Evolutionary conservation across 1,140 invertebrate species (phyloP).

Genomic region (Pogonognathellus flavescens): DNA sequence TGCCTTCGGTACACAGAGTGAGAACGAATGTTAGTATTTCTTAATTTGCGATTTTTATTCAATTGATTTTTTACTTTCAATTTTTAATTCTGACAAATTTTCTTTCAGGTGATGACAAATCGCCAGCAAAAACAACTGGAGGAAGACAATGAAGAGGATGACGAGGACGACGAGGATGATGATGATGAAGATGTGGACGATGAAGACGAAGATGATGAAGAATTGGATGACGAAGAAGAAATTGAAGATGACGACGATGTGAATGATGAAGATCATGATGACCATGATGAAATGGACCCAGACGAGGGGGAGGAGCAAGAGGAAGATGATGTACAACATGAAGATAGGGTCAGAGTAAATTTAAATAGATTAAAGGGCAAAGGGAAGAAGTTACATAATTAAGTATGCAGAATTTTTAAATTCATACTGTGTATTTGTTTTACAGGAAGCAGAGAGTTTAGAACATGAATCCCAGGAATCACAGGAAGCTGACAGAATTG

Average conservation of each 20-base stretch:
- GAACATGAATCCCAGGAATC: slow-evolving; percentile 54
- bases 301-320: slow-evolving; percentile 70
- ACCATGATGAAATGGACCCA: slow-evolving; percentile 67
- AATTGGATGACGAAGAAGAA: slow-evolving; percentile 64
- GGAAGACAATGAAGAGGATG: slow-evolving; percentile 67
- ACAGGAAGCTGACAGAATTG: slow-evolving; percentile 45
- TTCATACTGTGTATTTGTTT: not conserved
- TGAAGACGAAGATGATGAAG: slow-evolving; percentile 67
- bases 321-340: slow-evolving; percentile 67
- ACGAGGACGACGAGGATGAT: slow-evolving; percentile 65
- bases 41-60: not conserved
- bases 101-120: not conserved
- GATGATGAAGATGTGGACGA: slow-evolving; percentile 67
- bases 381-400: not conserved
- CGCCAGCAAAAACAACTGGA: slow-evolving; percentile 38
- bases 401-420: not conserved
- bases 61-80: not conserved
- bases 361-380: not conserved
- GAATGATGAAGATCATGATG: slow-evolving; percentile 43
- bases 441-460: slow-evolving; percentile 65
- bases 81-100: not conserved
- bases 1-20: not conserved
- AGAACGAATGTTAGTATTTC: too few species aligned
- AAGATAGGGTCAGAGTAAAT: slow-evolving; percentile 72
- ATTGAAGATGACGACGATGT: slow-evolving; percentile 62